A percentile compares a stretch with the other conserved stretches of the same genome.
These are phyloP conservation scores for Pelvicachromis taeniatus DNA, from an alignment of 2,113 vertebrate species.

Conservation along the genomic window DNA sequence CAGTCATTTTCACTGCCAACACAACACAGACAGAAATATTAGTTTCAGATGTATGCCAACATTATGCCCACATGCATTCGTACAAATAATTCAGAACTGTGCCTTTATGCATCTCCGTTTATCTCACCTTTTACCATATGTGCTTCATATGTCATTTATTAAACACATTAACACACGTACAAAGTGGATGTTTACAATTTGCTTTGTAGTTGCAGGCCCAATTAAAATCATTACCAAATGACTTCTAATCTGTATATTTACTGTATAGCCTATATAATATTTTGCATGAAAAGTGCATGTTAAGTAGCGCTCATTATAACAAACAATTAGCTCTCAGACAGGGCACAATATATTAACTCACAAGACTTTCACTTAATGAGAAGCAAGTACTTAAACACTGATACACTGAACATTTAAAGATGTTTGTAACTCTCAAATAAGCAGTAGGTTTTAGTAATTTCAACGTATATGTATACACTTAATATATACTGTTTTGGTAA, in stretches of 20 bases:
- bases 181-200: neutral
- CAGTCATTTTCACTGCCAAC: neutral
- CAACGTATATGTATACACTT: neutral
- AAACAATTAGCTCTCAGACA: slow-evolving; percentile 9
- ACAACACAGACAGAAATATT: neutral
- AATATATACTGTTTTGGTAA: neutral
- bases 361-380: slow-evolving; percentile 12
- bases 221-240: neutral
- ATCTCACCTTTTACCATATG: neutral
- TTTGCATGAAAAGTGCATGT: neutral
- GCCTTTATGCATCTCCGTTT: neutral
- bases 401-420: neutral
- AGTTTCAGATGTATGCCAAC: neutral
- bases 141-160: neutral
- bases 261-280: neutral
- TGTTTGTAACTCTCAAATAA: neutral
- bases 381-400: neutral
- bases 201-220: neutral
- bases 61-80: neutral
- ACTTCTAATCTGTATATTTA: neutral
- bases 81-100: neutral
- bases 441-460: neutral
- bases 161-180: neutral
- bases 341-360: neutral
- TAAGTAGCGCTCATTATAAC: neutral